These are phyloP conservation scores for Mimumesa dahlbomi DNA, from an alignment of 2,888 invertebrate species.

Conservation along the genomic window DNA sequence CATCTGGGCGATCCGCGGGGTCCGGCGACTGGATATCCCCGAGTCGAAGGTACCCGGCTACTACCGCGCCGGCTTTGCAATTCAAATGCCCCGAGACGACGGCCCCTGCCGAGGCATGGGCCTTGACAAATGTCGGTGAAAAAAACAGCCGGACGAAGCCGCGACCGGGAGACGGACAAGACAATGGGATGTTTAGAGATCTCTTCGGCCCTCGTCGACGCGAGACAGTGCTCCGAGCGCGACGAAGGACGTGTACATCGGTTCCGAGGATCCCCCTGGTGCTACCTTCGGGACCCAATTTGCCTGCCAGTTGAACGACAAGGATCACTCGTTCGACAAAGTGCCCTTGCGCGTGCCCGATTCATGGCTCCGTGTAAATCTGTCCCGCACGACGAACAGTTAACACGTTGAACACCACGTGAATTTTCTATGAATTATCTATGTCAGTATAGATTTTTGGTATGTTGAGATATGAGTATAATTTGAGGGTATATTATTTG, in stretches of 20 bases:
- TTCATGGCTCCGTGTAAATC: constrained; percentile 37
- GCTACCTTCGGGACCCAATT: constrained; percentile 67
- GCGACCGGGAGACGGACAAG: constrained; percentile 77
- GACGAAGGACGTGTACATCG: constrained; percentile 50
- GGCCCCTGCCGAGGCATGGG: constrained; percentile 36
- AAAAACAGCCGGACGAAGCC: constrained; percentile 52
- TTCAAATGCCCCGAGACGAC: constrained; percentile 68
- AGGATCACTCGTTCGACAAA: constrained; percentile 65
- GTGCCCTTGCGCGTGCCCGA: constrained; percentile 50
- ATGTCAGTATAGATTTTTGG: no score
- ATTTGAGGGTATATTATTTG: no score
- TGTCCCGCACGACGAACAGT: no score
- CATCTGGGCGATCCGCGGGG: constrained; percentile 57
- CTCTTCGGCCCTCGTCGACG: constrained; percentile 65
- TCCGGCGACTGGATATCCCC: constrained; percentile 29
- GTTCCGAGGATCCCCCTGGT: constrained; percentile 59
- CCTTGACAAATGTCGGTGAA: constrained; percentile 77
- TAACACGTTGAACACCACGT: no score
- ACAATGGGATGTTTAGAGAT: constrained; percentile 79
- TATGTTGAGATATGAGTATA: no score
- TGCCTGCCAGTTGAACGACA: constrained; percentile 69
- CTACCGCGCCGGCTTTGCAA: constrained; percentile 71
- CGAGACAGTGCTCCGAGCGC: constrained; percentile 57
- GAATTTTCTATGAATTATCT: no score
- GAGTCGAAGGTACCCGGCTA: constrained; percentile 41